A percentile compares a stretch with the other conserved stretches of the same genome.
Evolutionary conservation across 2,888 invertebrate species (phyloP).

Genomic region (Eupithecia subfuscata): DNA sequence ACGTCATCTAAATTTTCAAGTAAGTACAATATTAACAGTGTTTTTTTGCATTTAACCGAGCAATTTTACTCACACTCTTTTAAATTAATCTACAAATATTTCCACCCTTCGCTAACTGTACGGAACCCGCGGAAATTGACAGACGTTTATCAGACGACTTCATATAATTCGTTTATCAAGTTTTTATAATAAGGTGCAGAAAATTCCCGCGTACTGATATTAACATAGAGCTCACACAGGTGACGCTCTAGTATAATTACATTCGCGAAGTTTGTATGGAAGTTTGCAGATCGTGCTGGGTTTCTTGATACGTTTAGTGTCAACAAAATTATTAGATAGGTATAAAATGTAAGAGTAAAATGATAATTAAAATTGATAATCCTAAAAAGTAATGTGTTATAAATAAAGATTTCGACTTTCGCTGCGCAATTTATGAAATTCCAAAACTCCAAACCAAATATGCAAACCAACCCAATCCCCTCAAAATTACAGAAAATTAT

Average conservation of each 20-base stretch:
- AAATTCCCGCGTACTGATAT: conserved; percentile 63
- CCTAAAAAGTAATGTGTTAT: neutral
- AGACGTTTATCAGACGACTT: conserved; percentile 73
- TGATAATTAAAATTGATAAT: neutral
- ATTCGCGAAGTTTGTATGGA: conserved; percentile 72
- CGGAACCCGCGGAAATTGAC: conserved; percentile 76
- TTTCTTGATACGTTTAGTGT: conserved; percentile 1
- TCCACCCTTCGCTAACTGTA: conserved; percentile 72
- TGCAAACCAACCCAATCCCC: neutral
- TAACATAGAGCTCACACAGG: conserved; percentile 78
- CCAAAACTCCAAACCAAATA: conserved; percentile 7
- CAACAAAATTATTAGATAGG: neutral
- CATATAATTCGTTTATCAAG: conserved; percentile 42
- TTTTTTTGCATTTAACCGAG: neutral
- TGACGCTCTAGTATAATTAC: conserved; percentile 77
- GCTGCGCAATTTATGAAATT: neutral
- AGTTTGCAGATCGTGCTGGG: conserved; percentile 69
- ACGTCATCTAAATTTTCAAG: neutral
- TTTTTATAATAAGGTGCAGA: conserved; percentile 78
- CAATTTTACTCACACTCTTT: neutral
- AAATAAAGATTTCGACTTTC: neutral
- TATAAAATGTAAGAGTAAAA: neutral
- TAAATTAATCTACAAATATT: conserved; percentile 48
- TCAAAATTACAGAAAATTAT: conserved; percentile 20
- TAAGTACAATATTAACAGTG: neutral